Percentiles rank a stretch among this genome's conserved stretches.
Evolutionary conservation across 1,140 invertebrate genomes (phyloP).

Genomic region (Laupala kohalensis): DNA sequence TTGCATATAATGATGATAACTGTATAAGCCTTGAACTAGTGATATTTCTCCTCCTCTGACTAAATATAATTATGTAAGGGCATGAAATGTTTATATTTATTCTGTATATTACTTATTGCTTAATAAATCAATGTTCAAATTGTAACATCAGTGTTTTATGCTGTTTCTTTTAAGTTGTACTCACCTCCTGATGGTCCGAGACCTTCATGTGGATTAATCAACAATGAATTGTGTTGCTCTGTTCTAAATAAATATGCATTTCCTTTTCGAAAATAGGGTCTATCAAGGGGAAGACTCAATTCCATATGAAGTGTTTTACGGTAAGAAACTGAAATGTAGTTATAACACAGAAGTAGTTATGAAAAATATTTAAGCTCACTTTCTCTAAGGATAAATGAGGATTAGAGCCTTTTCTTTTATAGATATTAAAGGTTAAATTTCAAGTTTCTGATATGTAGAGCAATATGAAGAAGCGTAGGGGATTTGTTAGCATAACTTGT

Average conservation of each 20-base stretch:
- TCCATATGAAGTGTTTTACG: conserved; percentile 41
- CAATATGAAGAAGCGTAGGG: too few relatives aligned
- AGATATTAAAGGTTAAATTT: too few relatives aligned
- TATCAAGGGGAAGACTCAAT: conserved; percentile 47
- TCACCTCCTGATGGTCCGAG: conserved; percentile 35
- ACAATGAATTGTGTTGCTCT: conserved; percentile 33
- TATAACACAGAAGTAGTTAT: too few relatives aligned
- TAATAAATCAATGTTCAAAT: too few relatives aligned
- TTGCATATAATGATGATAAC: conserved; percentile 96
- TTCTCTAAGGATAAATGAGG: too few relatives aligned
- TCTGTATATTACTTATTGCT: too few relatives aligned
- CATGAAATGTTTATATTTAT: too few relatives aligned
- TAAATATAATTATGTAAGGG: conserved; percentile 21
- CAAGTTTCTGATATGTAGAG: too few relatives aligned
- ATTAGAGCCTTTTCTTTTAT: too few relatives aligned
- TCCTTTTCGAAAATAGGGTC: conserved; percentile 54
- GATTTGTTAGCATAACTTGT: too few relatives aligned
- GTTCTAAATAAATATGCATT: conserved; percentile 47
- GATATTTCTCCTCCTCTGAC: conserved; percentile 37
- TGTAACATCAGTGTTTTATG: background rate
- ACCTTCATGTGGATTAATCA: conserved; percentile 62
- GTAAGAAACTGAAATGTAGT: background rate
- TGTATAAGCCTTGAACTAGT: conserved; percentile 73
- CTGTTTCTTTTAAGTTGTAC: background rate
- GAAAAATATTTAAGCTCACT: too few relatives aligned